Evolutionary conservation across 2,888 invertebrate species (phyloP), one percentile per base, ranked within the genome.

Genomic region (Sphecodes monilicornis): DNA sequence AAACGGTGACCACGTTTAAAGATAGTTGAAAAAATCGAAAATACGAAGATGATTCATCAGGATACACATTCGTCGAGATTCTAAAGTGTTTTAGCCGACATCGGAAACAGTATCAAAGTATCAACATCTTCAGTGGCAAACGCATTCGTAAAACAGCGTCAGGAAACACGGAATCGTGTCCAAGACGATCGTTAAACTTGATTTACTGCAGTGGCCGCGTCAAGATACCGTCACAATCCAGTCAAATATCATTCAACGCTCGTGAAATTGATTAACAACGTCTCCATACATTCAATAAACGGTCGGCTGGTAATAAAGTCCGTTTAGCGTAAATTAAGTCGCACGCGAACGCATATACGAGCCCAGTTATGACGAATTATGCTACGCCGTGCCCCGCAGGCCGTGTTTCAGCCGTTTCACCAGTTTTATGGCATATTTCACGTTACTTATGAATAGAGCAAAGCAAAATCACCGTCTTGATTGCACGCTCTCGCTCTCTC

Each of bases 381-480:
- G 78, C 74, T 79, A 11, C 73, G 68, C 76, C 78, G 82, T 80
- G 70, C 57, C 29, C 69, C 39, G 64, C 8, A 36, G 32, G 32
- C 36, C 80, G 66, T 76, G 64, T 78, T 82, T 79, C 64, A 16
- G 54, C 64, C 77, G 82, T 91, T 92, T 90, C 89, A 86, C 82
- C 90, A 85, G 89, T 91, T 92, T 92, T 90, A 91, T 88, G 90
- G 88, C 90, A 86, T 76, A 87, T 89, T 90, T 89, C 78, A 73
- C 78, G 85, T 86, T 87, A 87, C 88, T 88, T 91, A 82, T 80
- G 87, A 86, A 88, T 78, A 87, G 80, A 81, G 75, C 83, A 50
- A n/a, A 50, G 22, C 22, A 50, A 74, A 74, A 29, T 69, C 41
- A 39, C 60, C 82, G 68, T 39, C 81, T 78, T 84, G 85, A 89